Base-by-base conservation (phyloP, 2,113 vertebrate genomes). In the Thunnus maccoyii region DNA sequence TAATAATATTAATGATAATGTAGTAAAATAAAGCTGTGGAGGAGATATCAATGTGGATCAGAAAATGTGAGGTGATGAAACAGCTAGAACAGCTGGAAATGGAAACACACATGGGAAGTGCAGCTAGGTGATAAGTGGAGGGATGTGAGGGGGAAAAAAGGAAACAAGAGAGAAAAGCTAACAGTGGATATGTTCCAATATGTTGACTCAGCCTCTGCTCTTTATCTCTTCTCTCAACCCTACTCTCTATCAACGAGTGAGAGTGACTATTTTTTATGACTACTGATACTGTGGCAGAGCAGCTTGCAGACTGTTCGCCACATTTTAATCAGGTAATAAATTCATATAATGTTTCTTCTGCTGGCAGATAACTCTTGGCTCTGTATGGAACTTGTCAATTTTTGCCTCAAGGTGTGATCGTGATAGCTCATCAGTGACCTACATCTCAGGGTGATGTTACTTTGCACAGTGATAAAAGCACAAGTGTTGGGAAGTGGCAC, bases 241-340 rank as follows among this genome's bases (percentile, higher is more conserved):
- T 1, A 3, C 54, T 76, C 20, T 61, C 27, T 3, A 30, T 76
- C 51, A 51, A 73, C 5, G 16, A 16, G 16, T 9, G 13, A 44
- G 13, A 75, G 3, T 7, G 27, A 27, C 41, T 78, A 32, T 17
- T 22, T 20, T 48, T 70, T 68, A 58, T 72, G 55, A 75, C 36
- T 48, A 16, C 13, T 67, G 73, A 79, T 69, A 47, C 16, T 60
- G 76, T 46, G 71, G 78, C 2, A 63, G 41, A 66, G 52, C 80
- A 88, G 81, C 73, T 88, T 87, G 57, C 18, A 72, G 75, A 88
- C 81, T 87, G 82, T 70, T 76, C 20, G 64, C 77, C 70, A 75
- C 36, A 64, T 62, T 63, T 71, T 57, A 16, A 72, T 51, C 11
- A 61, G 58, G 67, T 63, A 74, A 36, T 8, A 52, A n/a, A 72